Percentiles rank a stretch among this genome's conserved stretches.
Conservation (phyloP, 2,888 invertebrate species). For the Melieria crassipennis region DNA sequence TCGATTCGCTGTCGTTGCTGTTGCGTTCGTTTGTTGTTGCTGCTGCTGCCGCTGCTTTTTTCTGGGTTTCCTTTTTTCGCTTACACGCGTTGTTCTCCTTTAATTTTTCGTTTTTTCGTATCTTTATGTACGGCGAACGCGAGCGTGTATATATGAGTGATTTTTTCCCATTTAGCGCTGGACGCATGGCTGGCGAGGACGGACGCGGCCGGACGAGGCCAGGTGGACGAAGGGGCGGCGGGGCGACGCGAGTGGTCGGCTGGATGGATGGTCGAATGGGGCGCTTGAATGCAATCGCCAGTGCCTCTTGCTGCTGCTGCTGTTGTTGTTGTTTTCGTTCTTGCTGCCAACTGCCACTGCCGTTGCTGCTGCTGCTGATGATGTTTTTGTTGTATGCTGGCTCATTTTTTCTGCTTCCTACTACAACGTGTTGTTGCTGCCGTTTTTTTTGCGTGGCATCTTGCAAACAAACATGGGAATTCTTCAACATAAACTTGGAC, state of each 20-base stretch:
- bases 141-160: conserved; percentile 24
- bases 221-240: conserved; percentile 30
- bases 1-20: conserved; percentile 20
- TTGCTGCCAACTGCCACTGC: conserved; percentile 10
- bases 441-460: background rate
- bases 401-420: too few species aligned
- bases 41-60: conserved; percentile 41
- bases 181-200: conserved; percentile 36
- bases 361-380: conserved; percentile 41
- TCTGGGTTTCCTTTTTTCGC: conserved; percentile 33
- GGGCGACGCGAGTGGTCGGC: conserved; percentile 32
- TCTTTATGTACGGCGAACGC: conserved; percentile 19
- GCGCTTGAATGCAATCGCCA: conserved; percentile 42
- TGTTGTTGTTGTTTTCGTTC: conserved; percentile 22
- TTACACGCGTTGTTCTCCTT: conserved; percentile 25
- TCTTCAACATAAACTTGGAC: conserved; percentile 15
- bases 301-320: conserved; percentile 19
- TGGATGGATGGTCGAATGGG: conserved; percentile 38
- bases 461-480: conserved; percentile 16
- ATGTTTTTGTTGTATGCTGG: conserved; percentile 6
- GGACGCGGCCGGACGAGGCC: conserved; percentile 19
- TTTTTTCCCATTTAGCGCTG: conserved; percentile 42
- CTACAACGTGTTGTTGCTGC: too few species aligned
- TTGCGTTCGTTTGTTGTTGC: conserved; percentile 40
- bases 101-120: conserved; percentile 19